phyloP scores from a whole-genome alignment of 2,113 vertebrate species.

The Mungos mungo region DNA sequence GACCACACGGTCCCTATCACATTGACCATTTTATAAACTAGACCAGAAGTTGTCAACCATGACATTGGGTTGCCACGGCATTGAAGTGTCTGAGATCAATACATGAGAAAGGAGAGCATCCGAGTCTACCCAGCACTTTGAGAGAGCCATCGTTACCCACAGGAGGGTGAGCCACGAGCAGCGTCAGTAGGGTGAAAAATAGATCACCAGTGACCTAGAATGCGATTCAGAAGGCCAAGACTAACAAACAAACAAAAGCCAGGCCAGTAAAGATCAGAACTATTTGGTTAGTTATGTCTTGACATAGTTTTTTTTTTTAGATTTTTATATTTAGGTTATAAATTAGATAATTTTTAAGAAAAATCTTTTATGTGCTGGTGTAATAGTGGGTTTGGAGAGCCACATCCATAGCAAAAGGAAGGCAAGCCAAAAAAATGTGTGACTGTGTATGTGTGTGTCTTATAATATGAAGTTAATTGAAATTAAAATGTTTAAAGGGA shows the following conservation, averaged over 20 bases:
- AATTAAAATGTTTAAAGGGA: slow-evolving; percentile 53
- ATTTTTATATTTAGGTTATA: slow-evolving; percentile 7
- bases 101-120: not conserved
- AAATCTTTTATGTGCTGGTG: not conserved
- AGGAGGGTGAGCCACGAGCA: not conserved
- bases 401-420: not conserved
- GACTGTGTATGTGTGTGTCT: not conserved
- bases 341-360: slow-evolving; percentile 42
- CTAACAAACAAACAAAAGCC: not conserved
- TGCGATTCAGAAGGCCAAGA: not conserved
- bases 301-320: not conserved
- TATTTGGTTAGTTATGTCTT: not conserved
- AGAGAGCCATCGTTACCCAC: not conserved
- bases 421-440: not conserved
- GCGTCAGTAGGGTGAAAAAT: not conserved
- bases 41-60: not conserved
- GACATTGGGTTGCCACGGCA: not conserved
- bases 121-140: fast-evolving
- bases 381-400: not conserved
- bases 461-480: not conserved
- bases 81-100: not conserved
- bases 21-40: not conserved
- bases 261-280: not conserved
- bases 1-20: not conserved
- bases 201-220: not conserved